Conservation (phyloP, 2,888 invertebrate genomes). For the Clanis bilineata region DNA sequence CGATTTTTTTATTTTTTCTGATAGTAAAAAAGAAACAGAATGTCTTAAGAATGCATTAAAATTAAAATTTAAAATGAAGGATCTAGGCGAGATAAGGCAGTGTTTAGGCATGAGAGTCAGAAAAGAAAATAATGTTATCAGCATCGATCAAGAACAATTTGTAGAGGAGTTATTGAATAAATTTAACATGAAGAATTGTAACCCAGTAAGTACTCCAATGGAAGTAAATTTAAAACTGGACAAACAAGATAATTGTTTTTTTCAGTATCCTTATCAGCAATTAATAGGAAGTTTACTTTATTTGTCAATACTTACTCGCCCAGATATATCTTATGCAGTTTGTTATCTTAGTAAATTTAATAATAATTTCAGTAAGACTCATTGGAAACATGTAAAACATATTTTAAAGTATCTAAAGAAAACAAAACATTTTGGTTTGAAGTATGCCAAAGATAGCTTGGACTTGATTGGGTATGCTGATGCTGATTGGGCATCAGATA, state of each 20-base stretch:
- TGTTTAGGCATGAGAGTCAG: background rate
- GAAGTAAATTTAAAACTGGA: slow-evolving; percentile 20
- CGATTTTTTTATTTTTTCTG: slow-evolving; percentile 21
- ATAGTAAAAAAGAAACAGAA: slow-evolving; percentile 3
- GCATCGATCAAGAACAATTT: slow-evolving; percentile 20
- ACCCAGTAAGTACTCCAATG: slow-evolving; percentile 20
- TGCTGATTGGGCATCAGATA: too few relatives aligned
- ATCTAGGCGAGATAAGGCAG: slow-evolving; percentile 1
- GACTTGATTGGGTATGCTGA: too few relatives aligned
- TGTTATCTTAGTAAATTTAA: too few relatives aligned
- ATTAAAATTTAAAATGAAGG: slow-evolving; percentile 20
- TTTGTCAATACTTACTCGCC: too few relatives aligned
- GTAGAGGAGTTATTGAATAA: slow-evolving; percentile 17
- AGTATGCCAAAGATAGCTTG: too few relatives aligned
- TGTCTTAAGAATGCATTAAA: slow-evolving; percentile 2
- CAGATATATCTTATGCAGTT: too few relatives aligned
- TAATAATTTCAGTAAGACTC: too few relatives aligned
- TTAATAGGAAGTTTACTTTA: too few relatives aligned
- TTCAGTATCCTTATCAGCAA: too few relatives aligned
- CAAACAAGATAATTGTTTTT: background rate
- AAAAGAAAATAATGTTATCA: slow-evolving; percentile 15
- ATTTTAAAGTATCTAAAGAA: too few relatives aligned
- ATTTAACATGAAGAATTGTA: slow-evolving; percentile 21
- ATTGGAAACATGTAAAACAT: too few relatives aligned
- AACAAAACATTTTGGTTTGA: too few relatives aligned